Conservation (phyloP, 2,888 invertebrate species). For the Caenorhabditis panamensis region DNA sequence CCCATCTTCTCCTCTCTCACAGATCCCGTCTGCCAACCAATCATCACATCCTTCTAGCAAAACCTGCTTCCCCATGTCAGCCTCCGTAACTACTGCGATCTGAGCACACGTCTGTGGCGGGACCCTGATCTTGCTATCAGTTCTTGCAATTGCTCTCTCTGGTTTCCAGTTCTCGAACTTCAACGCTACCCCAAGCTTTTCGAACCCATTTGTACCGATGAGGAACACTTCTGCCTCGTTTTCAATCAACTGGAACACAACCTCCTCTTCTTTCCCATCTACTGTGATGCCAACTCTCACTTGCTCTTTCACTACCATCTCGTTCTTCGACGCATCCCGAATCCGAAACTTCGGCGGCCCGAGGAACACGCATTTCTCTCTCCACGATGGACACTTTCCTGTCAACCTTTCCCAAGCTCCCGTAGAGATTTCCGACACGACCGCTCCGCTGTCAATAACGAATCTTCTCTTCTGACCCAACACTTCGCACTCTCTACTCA, state of each 20-base stretch:
- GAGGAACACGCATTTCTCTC: not conserved
- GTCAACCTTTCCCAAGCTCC: constrained; percentile 1
- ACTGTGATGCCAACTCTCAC: not conserved
- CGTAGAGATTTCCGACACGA: not conserved
- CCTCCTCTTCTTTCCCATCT: not conserved
- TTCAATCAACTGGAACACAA: constrained; percentile 6
- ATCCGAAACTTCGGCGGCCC: not conserved
- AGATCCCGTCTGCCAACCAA: not conserved
- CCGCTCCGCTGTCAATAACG: constrained; percentile 1
- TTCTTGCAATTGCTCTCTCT: not conserved
- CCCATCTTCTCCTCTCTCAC: constrained; percentile 2
- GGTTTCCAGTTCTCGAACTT: not conserved
- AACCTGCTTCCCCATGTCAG: not conserved
- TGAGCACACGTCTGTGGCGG: constrained; percentile 11
- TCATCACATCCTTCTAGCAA: not conserved
- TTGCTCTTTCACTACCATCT: not conserved
- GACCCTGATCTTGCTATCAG: not conserved
- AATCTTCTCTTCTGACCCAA: not conserved
- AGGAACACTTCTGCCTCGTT: constrained; percentile 2
- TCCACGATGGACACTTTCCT: not conserved
- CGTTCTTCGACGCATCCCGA: not conserved
- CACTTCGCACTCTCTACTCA: not conserved
- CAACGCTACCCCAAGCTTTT: not conserved
- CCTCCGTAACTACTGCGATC: not conserved
- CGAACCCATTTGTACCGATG: constrained; percentile 14